Percentiles rank a stretch among this genome's conserved stretches.
Evolutionary conservation across 2,888 invertebrate genomes (phyloP).

Genomic region (Ypsolopha scabrella): DNA sequence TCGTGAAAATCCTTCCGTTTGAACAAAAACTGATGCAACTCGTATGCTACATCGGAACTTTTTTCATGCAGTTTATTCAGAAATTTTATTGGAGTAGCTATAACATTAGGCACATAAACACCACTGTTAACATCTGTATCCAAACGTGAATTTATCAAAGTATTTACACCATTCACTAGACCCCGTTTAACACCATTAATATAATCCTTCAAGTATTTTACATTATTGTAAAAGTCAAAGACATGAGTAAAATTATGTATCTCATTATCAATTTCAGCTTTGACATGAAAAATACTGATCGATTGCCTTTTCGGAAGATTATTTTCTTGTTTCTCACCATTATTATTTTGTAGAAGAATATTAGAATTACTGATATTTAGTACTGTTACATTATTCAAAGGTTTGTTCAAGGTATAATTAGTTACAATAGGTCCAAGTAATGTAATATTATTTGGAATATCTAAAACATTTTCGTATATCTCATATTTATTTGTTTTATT

Average conservation of each 20-base stretch:
- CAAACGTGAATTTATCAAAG: slow-evolving; percentile 13
- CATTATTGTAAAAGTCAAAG: not conserved
- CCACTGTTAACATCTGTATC: slow-evolving; percentile 14
- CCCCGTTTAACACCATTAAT: slow-evolving; percentile 23
- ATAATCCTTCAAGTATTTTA: slow-evolving; percentile 17
- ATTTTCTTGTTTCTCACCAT: slow-evolving; percentile 4
- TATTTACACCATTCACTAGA: slow-evolving; percentile 25
- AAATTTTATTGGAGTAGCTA: slow-evolving; percentile 12
- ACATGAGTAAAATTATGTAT: slow-evolving; percentile 8
- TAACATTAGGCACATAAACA: slow-evolving; percentile 10
- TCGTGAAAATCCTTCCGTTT: slow-evolving; percentile 4
- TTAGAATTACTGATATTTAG: slow-evolving; percentile 14
- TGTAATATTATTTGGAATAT: slow-evolving; percentile 33
- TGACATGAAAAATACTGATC: slow-evolving; percentile 24
- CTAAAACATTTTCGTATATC: slow-evolving; percentile 40
- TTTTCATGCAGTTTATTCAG: slow-evolving; percentile 15
- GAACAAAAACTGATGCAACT: slow-evolving; percentile 9
- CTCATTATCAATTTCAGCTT: slow-evolving; percentile 22
- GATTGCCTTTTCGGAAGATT: slow-evolving; percentile 12
- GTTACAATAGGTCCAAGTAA: slow-evolving; percentile 22
- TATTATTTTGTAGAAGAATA: not conserved
- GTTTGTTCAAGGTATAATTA: slow-evolving; percentile 22
- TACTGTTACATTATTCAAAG: slow-evolving; percentile 18
- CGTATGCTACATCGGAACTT: slow-evolving; percentile 9
- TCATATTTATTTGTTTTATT: slow-evolving; percentile 20